These are phyloP conservation scores for Musca vetustissima DNA, from an alignment of 1,140 invertebrate genomes.

Conservation along the genomic window DNA sequence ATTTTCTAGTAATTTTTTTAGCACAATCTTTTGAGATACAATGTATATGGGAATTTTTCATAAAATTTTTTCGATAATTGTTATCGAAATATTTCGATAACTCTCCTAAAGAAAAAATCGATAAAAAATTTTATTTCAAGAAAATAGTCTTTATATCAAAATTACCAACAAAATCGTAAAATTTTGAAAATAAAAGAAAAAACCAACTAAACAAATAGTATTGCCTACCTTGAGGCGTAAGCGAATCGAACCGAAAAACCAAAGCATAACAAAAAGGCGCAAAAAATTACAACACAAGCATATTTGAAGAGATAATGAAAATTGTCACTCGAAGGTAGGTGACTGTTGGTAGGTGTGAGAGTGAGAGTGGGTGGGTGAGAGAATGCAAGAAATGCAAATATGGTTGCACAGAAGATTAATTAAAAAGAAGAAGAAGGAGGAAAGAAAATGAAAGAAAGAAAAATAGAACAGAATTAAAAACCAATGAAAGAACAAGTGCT, in stretches of 20 bases:
- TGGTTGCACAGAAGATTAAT: too few relatives aligned
- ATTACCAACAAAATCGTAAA: too few relatives aligned
- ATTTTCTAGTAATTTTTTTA: too few relatives aligned
- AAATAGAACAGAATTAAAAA: not conserved
- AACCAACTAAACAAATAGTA: not conserved
- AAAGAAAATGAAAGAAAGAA: not conserved
- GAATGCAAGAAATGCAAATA: too few relatives aligned
- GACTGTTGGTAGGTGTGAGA: not conserved
- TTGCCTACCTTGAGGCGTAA: conserved; percentile 6
- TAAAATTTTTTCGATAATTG: too few relatives aligned
- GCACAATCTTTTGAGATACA: too few relatives aligned
- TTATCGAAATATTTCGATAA: too few relatives aligned
- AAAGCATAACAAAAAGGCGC: not conserved
- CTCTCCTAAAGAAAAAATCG: too few relatives aligned
- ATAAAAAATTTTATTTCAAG: too few relatives aligned
- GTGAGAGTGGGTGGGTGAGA: not conserved
- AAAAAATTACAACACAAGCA: not conserved
- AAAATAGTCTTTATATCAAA: too few relatives aligned
- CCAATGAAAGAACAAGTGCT: not conserved
- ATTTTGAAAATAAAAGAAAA: not conserved
- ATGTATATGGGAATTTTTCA: too few relatives aligned
- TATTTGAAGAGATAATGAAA: conserved; percentile 1
- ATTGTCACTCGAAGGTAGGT: not conserved
- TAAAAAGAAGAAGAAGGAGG: too few relatives aligned
- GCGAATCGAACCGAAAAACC: not conserved